Evolutionary conservation across 2,797 vertebrate species (phyloP), one percentile per base, ranked within the genome.

Genomic region (Telmatherina bonti): DNA sequence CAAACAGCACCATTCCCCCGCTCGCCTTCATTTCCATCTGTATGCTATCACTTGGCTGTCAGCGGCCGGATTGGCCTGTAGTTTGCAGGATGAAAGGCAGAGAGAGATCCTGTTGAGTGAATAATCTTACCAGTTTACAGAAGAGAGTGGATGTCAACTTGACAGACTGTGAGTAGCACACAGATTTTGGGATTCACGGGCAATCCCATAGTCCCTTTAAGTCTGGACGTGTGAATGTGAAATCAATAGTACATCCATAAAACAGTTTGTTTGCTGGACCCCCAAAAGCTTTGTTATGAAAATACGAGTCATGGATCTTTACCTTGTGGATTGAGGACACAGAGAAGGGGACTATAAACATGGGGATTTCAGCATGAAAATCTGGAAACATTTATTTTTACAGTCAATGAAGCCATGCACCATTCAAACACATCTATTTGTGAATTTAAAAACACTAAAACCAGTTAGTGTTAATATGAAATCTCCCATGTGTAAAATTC

Each of bases 201-300:
- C 91, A 94, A 94, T 93, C 93, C 92, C 82, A 91, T 92, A 91
- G 93, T 92, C 90, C 84, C 90, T 89, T 92, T 93, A 91, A 92
- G 76, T 91, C 88, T 74, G 73, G 94, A 95, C 79, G 92, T 93
- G 90, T 88, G 91, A 93, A 95, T 95, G 94, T 95, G 94, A 95
- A 95, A 95, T 95, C 94, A 94, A 95, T 94, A 89, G 91, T 94
- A 94, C 94, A 95, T 86, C 94, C 94, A 90, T 93, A 92, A 91
- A 93, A 92, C 90, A 88, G 91, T 93, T 92, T 92, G 92, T 93
- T 93, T 93, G 92, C 91, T 87, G 93, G 93, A 91, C 92, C 86
- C 87, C 85, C 85, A 88, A 72, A 89, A 62, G 87, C 89, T 94
- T 92, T 92, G 88, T 92, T 84, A 89, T 88, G 91, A 92, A 92